A percentile compares a stretch with the other conserved stretches of the same genome.
Conservation (phyloP, 2,113 vertebrate genomes). For the Tangachromis dhanisi region DNA sequence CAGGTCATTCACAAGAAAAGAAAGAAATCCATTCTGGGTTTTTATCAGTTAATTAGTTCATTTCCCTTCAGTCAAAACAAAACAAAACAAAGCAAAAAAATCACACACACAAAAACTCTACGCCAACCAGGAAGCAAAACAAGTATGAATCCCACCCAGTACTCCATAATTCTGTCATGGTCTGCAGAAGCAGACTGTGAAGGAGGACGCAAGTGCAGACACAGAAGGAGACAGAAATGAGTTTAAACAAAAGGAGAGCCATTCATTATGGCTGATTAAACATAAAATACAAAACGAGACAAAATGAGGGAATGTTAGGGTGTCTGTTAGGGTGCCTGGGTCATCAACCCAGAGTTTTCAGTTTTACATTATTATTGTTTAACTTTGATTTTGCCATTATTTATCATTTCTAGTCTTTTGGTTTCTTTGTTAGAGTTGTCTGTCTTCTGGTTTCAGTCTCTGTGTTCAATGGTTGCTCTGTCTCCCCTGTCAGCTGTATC, state of each 20-base stretch:
- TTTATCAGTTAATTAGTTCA: accelerated
- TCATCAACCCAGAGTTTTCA: not conserved
- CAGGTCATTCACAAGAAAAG: not conserved
- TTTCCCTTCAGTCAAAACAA: not conserved
- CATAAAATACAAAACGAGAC: accelerated
- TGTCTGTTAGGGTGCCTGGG: not conserved
- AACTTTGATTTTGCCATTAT: not conserved
- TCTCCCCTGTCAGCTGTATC: not conserved
- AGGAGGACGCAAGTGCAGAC: not conserved
- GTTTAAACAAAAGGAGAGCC: not conserved
- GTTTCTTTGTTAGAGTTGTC: not conserved
- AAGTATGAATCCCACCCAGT: not conserved
- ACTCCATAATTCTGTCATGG: not conserved
- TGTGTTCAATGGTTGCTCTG: not conserved
- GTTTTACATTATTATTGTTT: accelerated
- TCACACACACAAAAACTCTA: not conserved
- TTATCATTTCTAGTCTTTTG: not conserved
- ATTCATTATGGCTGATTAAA: not conserved
- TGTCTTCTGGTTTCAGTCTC: not conserved
- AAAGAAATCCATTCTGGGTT: not conserved
- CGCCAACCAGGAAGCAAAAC: not conserved
- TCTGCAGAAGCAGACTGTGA: not conserved
- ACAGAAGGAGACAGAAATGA: not conserved
- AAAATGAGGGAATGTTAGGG: not conserved
- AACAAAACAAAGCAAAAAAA: not conserved